phyloP scores from a whole-genome alignment of 1,140 invertebrate genomes.

The Zaprionus davidi region DNA sequence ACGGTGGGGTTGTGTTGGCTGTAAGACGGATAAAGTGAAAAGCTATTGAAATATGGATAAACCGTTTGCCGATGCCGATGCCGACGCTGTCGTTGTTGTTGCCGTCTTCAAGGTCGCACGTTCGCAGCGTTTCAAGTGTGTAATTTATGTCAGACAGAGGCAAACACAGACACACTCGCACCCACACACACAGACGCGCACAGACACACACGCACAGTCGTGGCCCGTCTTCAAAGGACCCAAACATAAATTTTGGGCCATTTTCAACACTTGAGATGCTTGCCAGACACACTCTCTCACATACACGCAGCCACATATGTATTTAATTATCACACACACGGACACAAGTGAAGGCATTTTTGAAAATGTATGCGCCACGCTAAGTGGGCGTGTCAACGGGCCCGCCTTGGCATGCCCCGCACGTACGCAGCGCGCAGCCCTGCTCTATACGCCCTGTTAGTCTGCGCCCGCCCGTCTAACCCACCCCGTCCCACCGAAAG shows the following conservation, averaged over 20 bases:
- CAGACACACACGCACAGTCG: constrained; percentile 9
- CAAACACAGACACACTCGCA: constrained; percentile 37
- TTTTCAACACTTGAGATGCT: constrained; percentile 68
- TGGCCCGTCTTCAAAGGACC: constrained; percentile 23
- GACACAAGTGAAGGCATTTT: constrained; percentile 20
- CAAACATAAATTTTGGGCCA: constrained; percentile 66
- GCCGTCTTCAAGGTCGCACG: constrained; percentile 54
- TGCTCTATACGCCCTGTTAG: background rate
- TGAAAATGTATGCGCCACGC: constrained; percentile 59
- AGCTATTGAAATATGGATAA: constrained; percentile 19
- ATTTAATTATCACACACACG: constrained; percentile 45
- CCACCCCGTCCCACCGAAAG: background rate
- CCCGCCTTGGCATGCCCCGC: constrained; percentile 51
- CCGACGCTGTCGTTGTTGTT: background rate
- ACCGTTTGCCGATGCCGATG: constrained; percentile 2
- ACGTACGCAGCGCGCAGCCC: constrained; percentile 48
- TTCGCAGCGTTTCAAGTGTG: constrained; percentile 52
- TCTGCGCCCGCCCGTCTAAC: background rate
- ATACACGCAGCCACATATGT: constrained; percentile 30
- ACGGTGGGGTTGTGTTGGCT: background rate
- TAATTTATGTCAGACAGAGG: constrained; percentile 62
- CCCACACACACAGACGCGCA: constrained; percentile 15
- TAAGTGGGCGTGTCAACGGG: constrained; percentile 53
- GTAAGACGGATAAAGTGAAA: constrained; percentile 17
- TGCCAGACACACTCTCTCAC: constrained; percentile 40